Evolutionary conservation across 1,140 invertebrate species (phyloP).

Genomic region (Aplysia californica): DNA sequence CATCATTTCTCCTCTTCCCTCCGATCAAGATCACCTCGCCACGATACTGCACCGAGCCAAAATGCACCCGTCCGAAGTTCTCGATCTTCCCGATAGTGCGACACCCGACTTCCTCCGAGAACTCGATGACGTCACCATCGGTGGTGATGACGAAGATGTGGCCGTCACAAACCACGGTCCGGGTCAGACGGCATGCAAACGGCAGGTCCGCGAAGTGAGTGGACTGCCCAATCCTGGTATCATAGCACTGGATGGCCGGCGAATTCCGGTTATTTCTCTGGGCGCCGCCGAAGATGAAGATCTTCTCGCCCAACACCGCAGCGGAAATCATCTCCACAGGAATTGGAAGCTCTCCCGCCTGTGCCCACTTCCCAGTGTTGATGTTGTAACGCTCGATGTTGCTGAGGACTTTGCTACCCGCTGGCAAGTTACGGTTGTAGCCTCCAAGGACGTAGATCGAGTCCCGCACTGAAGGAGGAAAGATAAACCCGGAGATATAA

Average conservation of each 20-base stretch:
- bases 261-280: conserved; percentile 51
- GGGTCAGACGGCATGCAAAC: conserved; percentile 49
- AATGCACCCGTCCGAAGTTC: conserved; percentile 51
- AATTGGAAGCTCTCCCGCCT: conserved; percentile 45
- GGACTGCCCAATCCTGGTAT: conserved; percentile 41
- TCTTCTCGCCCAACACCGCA: conserved; percentile 48
- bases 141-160: conserved; percentile 48
- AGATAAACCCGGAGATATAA: neutral
- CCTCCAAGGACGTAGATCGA: conserved; percentile 30
- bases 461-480: neutral
- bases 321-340: conserved; percentile 50
- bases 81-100: conserved; percentile 36
- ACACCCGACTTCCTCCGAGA: conserved; percentile 34
- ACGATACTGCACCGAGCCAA: conserved; percentile 50
- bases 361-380: conserved; percentile 48
- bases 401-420: conserved; percentile 39
- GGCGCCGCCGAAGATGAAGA: conserved; percentile 54
- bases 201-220: conserved; percentile 49
- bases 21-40: conserved; percentile 51
- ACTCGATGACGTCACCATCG: conserved; percentile 45
- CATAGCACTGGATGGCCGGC: conserved; percentile 49
- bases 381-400: conserved; percentile 52
- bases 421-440: conserved; percentile 35
- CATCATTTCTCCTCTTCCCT: conserved; percentile 48
- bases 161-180: conserved; percentile 46